Evolutionary conservation across 1,140 invertebrate species (phyloP).

Genomic region (Rhyzopertha dominica): DNA sequence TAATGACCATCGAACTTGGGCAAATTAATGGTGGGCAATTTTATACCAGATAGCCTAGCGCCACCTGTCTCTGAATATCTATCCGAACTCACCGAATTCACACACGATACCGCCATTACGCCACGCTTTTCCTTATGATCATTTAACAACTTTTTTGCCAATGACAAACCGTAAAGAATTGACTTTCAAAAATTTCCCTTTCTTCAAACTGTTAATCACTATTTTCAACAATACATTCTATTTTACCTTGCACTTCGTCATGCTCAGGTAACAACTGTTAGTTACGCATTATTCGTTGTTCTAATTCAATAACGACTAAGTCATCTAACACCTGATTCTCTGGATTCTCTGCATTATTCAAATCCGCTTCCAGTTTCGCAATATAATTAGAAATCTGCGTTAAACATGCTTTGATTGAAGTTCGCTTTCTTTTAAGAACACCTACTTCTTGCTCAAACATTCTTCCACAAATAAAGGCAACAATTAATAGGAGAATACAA

Average conservation of each 20-base stretch:
- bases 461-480: too few species aligned
- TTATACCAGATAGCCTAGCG: not conserved
- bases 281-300: conserved; percentile 1
- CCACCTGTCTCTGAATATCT: not conserved
- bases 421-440: not conserved
- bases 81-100: not conserved
- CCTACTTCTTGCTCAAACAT: too few species aligned
- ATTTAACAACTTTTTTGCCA: conserved; percentile 1
- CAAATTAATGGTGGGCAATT: too few species aligned
- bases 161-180: not conserved
- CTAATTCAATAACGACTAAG: not conserved
- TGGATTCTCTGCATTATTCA: not conserved
- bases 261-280: not conserved
- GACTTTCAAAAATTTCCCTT: conserved; percentile 1
- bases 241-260: conserved; percentile 4
- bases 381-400: not conserved
- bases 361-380: not conserved
- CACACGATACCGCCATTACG: not conserved
- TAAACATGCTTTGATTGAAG: not conserved
- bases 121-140: not conserved
- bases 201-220: conserved; percentile 1
- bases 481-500: too few species aligned
- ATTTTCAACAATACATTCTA: not conserved
- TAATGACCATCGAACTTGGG: too few species aligned
- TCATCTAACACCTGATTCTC: too few species aligned